Percentiles rank a stretch among this genome's conserved stretches.
Evolutionary conservation across 37 sponge, comb jelly and placozoan genomes (phyloP).

Genomic region (Corticium candelabrum): DNA sequence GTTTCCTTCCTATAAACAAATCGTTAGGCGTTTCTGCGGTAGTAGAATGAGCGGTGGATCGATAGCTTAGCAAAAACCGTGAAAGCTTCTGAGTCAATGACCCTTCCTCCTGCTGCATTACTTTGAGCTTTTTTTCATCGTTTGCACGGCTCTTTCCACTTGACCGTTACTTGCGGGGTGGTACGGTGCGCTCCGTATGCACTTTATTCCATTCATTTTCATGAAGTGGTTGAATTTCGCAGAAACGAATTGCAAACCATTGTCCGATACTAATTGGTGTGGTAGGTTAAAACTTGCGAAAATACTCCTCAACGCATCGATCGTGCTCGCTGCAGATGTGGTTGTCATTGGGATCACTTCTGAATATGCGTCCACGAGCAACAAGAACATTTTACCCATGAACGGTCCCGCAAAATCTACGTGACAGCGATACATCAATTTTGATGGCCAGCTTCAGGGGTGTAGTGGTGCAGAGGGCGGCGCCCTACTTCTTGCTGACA

Average conservation of each 20-base stretch:
- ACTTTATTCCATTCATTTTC: constrained; percentile 16
- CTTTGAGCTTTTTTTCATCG: not conserved
- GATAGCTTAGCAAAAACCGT: not conserved
- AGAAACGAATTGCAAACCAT: constrained; percentile 16
- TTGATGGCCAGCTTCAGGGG: too few relatives aligned
- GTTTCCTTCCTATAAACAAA: too few relatives aligned
- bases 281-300: constrained; percentile 19
- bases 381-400: constrained; percentile 18
- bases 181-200: constrained; percentile 1
- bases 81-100: not conserved
- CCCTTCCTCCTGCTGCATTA: constrained; percentile 1
- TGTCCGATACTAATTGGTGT: constrained; percentile 14
- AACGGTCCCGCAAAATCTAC: not conserved
- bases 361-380: constrained; percentile 24
- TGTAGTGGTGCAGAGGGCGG: too few relatives aligned
- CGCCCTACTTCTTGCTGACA: too few relatives aligned
- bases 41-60: not conserved
- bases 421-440: too few relatives aligned
- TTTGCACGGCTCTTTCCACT: not conserved
- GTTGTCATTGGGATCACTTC: too few relatives aligned
- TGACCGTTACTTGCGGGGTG: constrained; percentile 13
- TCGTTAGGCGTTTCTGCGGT: not conserved
- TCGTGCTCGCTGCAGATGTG: too few relatives aligned
- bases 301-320: not conserved
- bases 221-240: constrained; percentile 3